Base-by-base conservation (phyloP, 2,797 vertebrate genomes). In the Gadopsis marmoratus region DNA sequence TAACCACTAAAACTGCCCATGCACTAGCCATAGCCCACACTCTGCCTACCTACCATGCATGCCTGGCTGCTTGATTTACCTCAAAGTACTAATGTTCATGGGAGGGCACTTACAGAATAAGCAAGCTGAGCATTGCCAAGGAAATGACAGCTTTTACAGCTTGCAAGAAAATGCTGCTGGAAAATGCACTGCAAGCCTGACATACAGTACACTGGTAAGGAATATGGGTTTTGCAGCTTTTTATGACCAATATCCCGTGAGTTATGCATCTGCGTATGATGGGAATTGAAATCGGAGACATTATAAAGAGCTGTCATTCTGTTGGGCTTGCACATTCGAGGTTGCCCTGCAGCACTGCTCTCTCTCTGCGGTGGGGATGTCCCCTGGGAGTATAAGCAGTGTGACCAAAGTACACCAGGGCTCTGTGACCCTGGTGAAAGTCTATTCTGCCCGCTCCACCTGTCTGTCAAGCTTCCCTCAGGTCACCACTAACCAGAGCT, bases 291-390 rank as follows among this genome's bases (percentile, higher is more conserved):
- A 78, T 75, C 61, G 0, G 82, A 87, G 74, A 71, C 29, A 31
- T 74, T 90, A 89, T 77, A 81, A 89, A 86, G 78, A 85, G 84
- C 86, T 87, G 88, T 89, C 90, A 83, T 68, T 89, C 78, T 26
- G 69, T 53, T 65, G 63, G 12, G 8, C 65, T 85, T 66, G 73
- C 76, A 80, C 80, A 76, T 86, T 56, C n/a, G 43, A 74, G 71
- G 87, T 51, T 69, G 76, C 79, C 87, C 79, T 69, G 69, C 66
- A 87, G 89, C 88, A 43, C 47, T 51, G 69, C 77, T 68, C 63
- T 61, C 71, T 66, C 78, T 67, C 50, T 69, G 76, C 79, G 74
- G 76, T 41, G 21, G 70, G 37, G 33, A 5, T 2, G 56, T 82
- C 86, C 71, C 80, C 51, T 16, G 66, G 72, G 87, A 83, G 51